Percentiles rank a stretch among this genome's conserved stretches.
phyloP scores from a whole-genome alignment of 1,140 invertebrate species.

The Trichomalopsis sarcophagae region DNA sequence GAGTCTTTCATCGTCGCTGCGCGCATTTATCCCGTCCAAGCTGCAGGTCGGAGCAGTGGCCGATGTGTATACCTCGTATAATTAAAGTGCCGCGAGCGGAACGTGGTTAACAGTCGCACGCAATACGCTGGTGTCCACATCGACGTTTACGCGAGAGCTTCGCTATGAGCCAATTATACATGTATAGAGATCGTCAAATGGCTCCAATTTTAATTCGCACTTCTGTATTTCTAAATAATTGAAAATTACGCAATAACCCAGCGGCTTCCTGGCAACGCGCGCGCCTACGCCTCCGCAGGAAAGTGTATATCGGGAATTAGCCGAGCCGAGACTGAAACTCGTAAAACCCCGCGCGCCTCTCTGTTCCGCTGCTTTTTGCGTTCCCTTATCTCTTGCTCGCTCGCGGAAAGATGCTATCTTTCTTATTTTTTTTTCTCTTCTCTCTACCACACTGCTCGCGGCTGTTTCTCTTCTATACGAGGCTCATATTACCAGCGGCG shows the following conservation, averaged over 20 bases:
- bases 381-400: slow-evolving; percentile 28
- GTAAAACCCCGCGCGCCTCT: slow-evolving; percentile 27
- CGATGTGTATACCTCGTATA: not conserved
- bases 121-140: not conserved
- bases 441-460: not conserved
- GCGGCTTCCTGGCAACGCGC: too few species aligned
- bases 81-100: not conserved
- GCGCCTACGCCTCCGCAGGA: not conserved
- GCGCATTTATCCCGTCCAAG: too few species aligned
- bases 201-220: too few species aligned
- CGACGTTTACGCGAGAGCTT: not conserved
- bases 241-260: too few species aligned
- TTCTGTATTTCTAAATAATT: too few species aligned
- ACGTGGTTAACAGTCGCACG: slow-evolving; percentile 26
- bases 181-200: not conserved
- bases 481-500: slow-evolving; percentile 30
- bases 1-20: too few species aligned
- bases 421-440: slow-evolving; percentile 19
- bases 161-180: not conserved
- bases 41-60: not conserved
- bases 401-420: slow-evolving; percentile 28
- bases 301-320: slow-evolving; percentile 27
- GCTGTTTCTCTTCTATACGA: slow-evolving; percentile 7
- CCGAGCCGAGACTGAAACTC: slow-evolving; percentile 47
- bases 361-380: slow-evolving; percentile 41